Base-by-base conservation (phyloP, 2,888 invertebrate species). In the Apamea anceps region DNA sequence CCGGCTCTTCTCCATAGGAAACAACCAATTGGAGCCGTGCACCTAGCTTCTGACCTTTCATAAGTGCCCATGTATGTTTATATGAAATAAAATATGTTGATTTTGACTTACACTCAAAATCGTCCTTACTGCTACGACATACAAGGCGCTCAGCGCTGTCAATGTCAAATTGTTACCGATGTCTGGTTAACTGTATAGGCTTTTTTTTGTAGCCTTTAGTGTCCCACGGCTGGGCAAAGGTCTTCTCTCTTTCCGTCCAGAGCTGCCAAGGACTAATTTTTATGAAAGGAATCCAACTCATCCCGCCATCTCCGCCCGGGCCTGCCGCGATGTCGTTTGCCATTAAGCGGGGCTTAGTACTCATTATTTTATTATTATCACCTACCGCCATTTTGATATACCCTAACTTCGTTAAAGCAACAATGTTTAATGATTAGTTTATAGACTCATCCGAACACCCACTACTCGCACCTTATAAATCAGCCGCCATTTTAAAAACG, bases 401-500 rank as follows among this genome's bases (percentile, higher is more conserved):
- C n/a, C 18, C 60, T n/a, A 37, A 4, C 60, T 5, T n/a, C 12
- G 28, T 45, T 7, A 25, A 42, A 62, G 15, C 62, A 51, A 84
- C 21, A 62, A 66, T 45, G 5, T 71, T 28, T 15, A n/a, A 62
- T 28, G 21, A 79, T 79, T 37, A 45, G 2, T n/a, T 63, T 21
- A 74, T 28, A 68, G 25, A 42, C 32, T 45, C 13, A 75, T 54
- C 15, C 8, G 15, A 81, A 72, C 81, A 70, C 48, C 62, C 62
- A 37, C n/a, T n/a, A 1, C 72, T 28, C 51, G 4, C 65, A 72
- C 7, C 37, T 83, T 66, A 28, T 87, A 87, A 84, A 84, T 87
- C 87, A 79, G 68, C 63, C 7, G 45, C 51, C 84, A 63, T 73
- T 81, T 85, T 85, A 73, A 85, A 85, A 85, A 85, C 28, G 75